Evolutionary conservation across 2,888 invertebrate genomes (phyloP).

Genomic region (Eulithis prunata): DNA sequence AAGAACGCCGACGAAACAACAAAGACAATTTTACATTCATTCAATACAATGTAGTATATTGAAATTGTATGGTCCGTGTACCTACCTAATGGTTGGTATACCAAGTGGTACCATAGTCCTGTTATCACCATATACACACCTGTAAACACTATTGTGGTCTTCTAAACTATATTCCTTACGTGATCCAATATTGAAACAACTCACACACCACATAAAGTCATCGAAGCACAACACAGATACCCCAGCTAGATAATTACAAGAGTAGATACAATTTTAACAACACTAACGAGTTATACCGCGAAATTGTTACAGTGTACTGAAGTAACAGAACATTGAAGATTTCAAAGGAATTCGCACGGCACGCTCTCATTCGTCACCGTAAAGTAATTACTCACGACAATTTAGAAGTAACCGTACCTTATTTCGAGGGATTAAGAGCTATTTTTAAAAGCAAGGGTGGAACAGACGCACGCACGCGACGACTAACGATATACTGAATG

Average conservation of each 20-base stretch:
- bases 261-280: constrained; percentile 34
- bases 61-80: too few relatives aligned
- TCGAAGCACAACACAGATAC: constrained; percentile 1
- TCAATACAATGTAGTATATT: too few relatives aligned
- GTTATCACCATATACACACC: not conserved
- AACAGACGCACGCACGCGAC: constrained; percentile 71
- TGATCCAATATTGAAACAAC: constrained; percentile 26
- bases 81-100: too few relatives aligned
- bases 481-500: constrained; percentile 60
- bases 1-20: too few relatives aligned
- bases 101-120: too few relatives aligned
- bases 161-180: constrained; percentile 14
- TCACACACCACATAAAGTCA: constrained; percentile 30
- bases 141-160: not conserved
- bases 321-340: constrained; percentile 57
- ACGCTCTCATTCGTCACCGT: constrained; percentile 73
- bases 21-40: too few relatives aligned
- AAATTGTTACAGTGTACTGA: constrained; percentile 55
- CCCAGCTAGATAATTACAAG: not conserved
- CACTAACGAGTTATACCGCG: constrained; percentile 43
- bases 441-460: constrained; percentile 57
- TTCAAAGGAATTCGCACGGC: constrained; percentile 75
- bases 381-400: constrained; percentile 65
- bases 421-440: constrained; percentile 42
- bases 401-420: constrained; percentile 43